These are phyloP conservation scores for Beris morrisii DNA, from an alignment of 2,888 invertebrate species.

Conservation along the genomic window DNA sequence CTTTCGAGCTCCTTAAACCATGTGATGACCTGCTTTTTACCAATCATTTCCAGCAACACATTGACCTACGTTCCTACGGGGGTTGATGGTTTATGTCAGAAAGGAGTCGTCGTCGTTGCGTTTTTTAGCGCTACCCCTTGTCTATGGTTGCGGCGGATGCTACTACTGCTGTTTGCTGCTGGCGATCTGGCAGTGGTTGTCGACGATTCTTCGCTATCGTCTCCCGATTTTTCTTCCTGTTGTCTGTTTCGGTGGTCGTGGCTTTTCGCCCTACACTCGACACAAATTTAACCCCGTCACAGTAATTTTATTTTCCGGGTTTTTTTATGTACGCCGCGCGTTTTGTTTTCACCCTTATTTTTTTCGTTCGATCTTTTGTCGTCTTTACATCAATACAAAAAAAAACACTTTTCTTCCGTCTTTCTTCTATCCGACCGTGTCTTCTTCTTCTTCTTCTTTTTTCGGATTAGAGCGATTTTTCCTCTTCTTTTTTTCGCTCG, in stretches of 20 bases:
- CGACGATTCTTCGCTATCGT: too few relatives aligned
- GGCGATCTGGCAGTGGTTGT: not conserved
- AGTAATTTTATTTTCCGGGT: not conserved
- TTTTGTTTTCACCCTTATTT: not conserved
- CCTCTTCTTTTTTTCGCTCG: constrained; percentile 10
- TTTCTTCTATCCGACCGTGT: constrained; percentile 6
- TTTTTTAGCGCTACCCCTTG: not conserved
- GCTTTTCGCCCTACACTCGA: not conserved
- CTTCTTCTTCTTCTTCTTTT: constrained; percentile 7
- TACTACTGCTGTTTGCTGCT: not conserved
- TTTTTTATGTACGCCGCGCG: not conserved
- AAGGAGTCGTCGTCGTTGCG: not conserved
- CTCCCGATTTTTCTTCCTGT: too few relatives aligned
- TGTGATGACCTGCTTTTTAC: constrained; percentile 95
- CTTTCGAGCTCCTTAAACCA: constrained; percentile 97
- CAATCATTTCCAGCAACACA: constrained; percentile 84
- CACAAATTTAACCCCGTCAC: not conserved
- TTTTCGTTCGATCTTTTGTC: not conserved
- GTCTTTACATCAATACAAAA: not conserved
- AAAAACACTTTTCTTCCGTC: constrained; percentile 5
- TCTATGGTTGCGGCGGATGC: not conserved
- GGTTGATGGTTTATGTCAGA: constrained; percentile 1
- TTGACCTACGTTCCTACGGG: constrained; percentile 40
- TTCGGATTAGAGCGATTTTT: constrained; percentile 8
- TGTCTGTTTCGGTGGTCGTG: constrained; percentile 2